These are phyloP conservation scores for Caenorhabditis sp. DNA, from an alignment of 2,888 invertebrate genomes.

Conservation along the genomic window DNA sequence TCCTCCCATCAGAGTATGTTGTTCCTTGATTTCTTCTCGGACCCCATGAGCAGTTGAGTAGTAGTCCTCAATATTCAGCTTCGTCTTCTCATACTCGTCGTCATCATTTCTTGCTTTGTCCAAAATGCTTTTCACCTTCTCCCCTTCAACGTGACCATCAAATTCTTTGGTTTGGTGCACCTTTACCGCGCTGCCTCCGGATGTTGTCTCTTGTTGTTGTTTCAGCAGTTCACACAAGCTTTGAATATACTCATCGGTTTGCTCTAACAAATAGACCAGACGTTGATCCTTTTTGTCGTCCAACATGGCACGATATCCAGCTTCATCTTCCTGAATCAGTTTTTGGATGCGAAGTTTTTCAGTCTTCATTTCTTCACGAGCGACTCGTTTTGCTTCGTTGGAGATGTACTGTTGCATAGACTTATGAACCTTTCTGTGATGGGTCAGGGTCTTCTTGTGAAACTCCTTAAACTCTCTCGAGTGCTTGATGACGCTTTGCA, in stretches of 20 bases:
- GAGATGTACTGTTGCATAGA: conserved; percentile 94
- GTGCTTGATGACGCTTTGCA: conserved; percentile 86
- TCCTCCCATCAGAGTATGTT: conserved; percentile 94
- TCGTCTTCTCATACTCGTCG: conserved; percentile 93
- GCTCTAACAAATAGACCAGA: conserved; percentile 95
- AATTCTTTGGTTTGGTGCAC: conserved; percentile 84
- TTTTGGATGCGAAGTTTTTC: conserved; percentile 99
- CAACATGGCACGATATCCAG: conserved; percentile 98
- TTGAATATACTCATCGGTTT: conserved; percentile 98
- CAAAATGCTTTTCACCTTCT: conserved; percentile 47
- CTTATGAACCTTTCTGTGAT: conserved; percentile 94
- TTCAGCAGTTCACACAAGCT: conserved; percentile 96
- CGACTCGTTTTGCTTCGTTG: conserved; percentile 98
- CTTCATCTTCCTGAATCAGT: conserved; percentile 98
- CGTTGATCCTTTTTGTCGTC: conserved; percentile 99
- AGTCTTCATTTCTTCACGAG: conserved; percentile 95
- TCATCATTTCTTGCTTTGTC: conserved; percentile 86
- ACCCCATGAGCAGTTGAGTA: conserved; percentile 97
- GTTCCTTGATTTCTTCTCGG: conserved; percentile 92
- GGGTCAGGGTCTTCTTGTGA: conserved; percentile 89
- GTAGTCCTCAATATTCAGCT: conserved; percentile 90
- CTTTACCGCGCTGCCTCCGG: not conserved
- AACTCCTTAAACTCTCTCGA: conserved; percentile 93
- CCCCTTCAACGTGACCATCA: conserved; percentile 66
- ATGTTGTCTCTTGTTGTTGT: conserved; percentile 26